These are phyloP conservation scores for Diadromus collaris DNA, from an alignment of 2,888 invertebrate species.

Conservation along the genomic window DNA sequence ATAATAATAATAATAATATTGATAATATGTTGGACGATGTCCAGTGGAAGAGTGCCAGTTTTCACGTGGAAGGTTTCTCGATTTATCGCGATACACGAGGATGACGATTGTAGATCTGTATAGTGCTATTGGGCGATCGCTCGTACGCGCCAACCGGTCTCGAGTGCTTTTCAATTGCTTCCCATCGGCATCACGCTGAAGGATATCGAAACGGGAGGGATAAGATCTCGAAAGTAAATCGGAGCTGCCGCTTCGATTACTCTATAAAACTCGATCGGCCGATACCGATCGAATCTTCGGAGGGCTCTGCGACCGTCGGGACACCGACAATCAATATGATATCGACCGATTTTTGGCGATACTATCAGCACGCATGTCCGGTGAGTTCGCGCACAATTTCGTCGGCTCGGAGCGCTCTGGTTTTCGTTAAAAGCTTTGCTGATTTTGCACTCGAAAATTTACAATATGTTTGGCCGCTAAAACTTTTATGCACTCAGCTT, in stretches of 20 bases:
- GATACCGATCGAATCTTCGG: background rate
- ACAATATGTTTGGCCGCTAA: constrained; percentile 21
- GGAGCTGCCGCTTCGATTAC: background rate
- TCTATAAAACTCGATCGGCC: background rate
- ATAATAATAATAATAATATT: background rate
- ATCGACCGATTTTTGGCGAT: constrained; percentile 55
- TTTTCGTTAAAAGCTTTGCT: constrained; percentile 10
- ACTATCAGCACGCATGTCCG: constrained; percentile 50
- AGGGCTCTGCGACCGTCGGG: background rate
- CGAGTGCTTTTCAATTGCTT: constrained; percentile 13
- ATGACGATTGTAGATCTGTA: background rate
- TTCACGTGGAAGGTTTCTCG: constrained; percentile 5
- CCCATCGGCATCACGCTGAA: background rate
- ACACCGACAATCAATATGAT: constrained; percentile 34
- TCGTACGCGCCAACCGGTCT: background rate
- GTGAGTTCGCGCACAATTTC: constrained; percentile 43
- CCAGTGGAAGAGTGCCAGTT: constrained; percentile 29
- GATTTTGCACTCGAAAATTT: constrained; percentile 17
- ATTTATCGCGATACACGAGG: constrained; percentile 1
- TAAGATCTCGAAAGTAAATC: constrained; percentile 10
- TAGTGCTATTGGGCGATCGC: constrained; percentile 17
- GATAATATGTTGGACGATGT: constrained; percentile 32
- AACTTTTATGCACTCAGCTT: constrained; percentile 5
- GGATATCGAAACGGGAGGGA: constrained; percentile 2
- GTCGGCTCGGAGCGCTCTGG: no score